Conservation (phyloP, 2,113 vertebrate genomes). For the Tylochromis polylepis region DNA sequence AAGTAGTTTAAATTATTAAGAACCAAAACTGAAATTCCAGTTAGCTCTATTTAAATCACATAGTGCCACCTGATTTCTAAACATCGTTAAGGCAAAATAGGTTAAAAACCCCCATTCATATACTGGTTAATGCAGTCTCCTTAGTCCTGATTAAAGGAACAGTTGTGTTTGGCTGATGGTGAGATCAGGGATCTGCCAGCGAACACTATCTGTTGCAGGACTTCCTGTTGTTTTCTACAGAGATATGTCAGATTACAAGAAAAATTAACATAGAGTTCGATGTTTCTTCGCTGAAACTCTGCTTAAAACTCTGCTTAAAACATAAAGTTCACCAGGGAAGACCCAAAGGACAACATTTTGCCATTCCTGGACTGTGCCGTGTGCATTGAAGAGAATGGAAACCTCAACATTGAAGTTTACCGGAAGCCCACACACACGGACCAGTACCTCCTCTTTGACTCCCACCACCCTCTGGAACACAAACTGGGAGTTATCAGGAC, state of each 20-base stretch:
- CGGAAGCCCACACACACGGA: no score
- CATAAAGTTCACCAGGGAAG: no score
- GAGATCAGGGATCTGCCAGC: not conserved
- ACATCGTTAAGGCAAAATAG: fast-evolving
- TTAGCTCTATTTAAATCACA: fast-evolving
- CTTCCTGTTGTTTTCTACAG: not conserved
- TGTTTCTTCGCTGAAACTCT: not conserved
- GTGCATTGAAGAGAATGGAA: no score
- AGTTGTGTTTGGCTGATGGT: not conserved
- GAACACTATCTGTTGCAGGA: not conserved
- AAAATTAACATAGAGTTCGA: not conserved
- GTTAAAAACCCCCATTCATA: not conserved
- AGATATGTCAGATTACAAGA: fast-evolving
- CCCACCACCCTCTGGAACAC: no score
- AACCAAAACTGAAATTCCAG: not conserved
- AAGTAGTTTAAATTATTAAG: not conserved
- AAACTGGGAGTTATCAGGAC: no score
- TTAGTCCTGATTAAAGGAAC: not conserved
- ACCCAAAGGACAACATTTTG: no score
- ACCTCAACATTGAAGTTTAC: no score
- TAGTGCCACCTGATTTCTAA: not conserved
- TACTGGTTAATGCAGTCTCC: not conserved
- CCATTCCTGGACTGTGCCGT: no score
- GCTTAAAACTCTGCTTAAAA: no score
- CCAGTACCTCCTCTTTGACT: no score